Evolutionary conservation across 2,797 vertebrate genomes (phyloP).

Genomic region (Manis javanica): DNA sequence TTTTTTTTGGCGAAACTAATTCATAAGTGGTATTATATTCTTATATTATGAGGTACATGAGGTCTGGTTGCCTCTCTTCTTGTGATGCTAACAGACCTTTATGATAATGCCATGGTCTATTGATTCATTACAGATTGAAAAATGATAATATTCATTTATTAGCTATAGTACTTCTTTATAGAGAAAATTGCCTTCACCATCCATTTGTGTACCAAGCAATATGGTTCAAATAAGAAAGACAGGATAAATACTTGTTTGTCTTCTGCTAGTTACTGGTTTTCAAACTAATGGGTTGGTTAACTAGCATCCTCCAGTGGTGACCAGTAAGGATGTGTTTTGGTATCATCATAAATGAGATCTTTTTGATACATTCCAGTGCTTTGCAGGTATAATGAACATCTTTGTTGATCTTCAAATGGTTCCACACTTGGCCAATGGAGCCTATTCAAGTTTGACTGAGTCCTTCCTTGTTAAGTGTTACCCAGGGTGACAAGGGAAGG

Average conservation of each 20-base stretch:
- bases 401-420: not conserved
- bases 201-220: not conserved
- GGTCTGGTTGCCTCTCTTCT: not conserved
- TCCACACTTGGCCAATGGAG: not conserved
- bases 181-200: not conserved
- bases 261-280: not conserved
- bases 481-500: not conserved
- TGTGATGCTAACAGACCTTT: not conserved
- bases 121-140: constrained; percentile 16
- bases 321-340: not conserved
- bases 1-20: not conserved
- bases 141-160: not conserved
- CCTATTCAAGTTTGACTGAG: not conserved
- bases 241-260: not conserved
- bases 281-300: not conserved
- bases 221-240: not conserved
- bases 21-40: not conserved
- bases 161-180: not conserved
- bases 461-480: not conserved
- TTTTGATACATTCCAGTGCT: not conserved
- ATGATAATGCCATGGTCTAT: not conserved
- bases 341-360: not conserved
- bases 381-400: not conserved
- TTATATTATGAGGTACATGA: not conserved
- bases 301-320: not conserved